These are phyloP conservation scores for Pyrgus malvae DNA, from an alignment of 2,888 invertebrate species.

Conservation along the genomic window DNA sequence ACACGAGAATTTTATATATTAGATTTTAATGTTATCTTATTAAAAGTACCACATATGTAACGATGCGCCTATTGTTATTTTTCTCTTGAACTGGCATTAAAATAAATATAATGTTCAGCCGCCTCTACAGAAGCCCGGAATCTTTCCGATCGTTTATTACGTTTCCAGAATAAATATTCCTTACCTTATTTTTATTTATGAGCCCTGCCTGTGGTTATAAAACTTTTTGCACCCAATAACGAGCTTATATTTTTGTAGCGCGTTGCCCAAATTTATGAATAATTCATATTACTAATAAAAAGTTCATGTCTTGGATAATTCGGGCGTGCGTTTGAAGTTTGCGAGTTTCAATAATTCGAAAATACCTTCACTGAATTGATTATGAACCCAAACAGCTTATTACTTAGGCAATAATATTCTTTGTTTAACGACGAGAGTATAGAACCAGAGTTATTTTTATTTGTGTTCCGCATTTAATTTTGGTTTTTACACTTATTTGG, in stretches of 20 bases:
- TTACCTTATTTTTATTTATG: slow-evolving; percentile 31
- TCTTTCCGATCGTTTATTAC: slow-evolving; percentile 9
- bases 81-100: too few species aligned
- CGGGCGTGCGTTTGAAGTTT: slow-evolving; percentile 40
- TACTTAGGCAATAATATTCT: background rate
- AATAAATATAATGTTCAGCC: background rate
- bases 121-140: background rate
- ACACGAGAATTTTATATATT: too few species aligned
- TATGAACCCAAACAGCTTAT: background rate
- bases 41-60: too few species aligned
- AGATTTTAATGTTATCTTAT: too few species aligned
- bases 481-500: too few species aligned
- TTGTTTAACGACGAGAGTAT: too few species aligned
- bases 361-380: background rate
- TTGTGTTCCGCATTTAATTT: too few species aligned
- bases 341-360: slow-evolving; percentile 43
- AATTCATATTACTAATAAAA: slow-evolving; percentile 55
- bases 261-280: slow-evolving; percentile 46
- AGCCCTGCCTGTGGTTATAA: slow-evolving; percentile 31
- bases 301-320: slow-evolving; percentile 53
- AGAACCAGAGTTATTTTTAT: too few species aligned
- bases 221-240: slow-evolving; percentile 37
- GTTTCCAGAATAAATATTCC: slow-evolving; percentile 15
- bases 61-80: too few species aligned
- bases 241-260: slow-evolving; percentile 42